Conservation (phyloP, 2,113 vertebrate species). For the Mirza zaza region DNA sequence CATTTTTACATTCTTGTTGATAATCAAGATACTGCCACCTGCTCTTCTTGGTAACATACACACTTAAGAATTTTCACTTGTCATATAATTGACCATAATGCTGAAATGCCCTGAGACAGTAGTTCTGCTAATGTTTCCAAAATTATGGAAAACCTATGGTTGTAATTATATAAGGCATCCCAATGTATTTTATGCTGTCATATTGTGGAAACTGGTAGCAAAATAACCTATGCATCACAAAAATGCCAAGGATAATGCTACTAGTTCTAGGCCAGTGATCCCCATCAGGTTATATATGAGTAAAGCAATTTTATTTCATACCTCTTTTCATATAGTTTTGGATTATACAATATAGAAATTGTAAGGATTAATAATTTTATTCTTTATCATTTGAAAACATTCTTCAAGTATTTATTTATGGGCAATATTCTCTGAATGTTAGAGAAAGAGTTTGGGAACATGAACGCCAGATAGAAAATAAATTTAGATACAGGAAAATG, state of each 20-base stretch:
- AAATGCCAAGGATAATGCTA: background rate
- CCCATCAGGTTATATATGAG: background rate
- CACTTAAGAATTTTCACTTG: background rate
- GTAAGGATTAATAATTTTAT: background rate
- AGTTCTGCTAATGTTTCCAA: background rate
- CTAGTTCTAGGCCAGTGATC: background rate
- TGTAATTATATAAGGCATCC: background rate
- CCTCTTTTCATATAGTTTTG: background rate
- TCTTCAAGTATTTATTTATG: background rate
- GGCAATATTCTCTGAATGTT: background rate
- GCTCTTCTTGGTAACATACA: background rate
- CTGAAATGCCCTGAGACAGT: background rate
- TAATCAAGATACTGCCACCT: background rate
- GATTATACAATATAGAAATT: background rate
- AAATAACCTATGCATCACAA: background rate
- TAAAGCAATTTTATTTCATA: background rate
- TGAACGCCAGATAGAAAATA: background rate
- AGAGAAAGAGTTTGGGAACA: background rate
- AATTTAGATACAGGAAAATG: background rate
- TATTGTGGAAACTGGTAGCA: background rate
- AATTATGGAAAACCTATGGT: background rate
- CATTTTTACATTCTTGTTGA: background rate
- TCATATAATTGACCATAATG: background rate
- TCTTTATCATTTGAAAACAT: background rate
- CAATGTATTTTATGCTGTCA: background rate